Percentiles rank a stretch among this genome's conserved stretches.
These are phyloP conservation scores for Trimorus sp. DNA, from an alignment of 2,888 invertebrate species.

Conservation along the genomic window DNA sequence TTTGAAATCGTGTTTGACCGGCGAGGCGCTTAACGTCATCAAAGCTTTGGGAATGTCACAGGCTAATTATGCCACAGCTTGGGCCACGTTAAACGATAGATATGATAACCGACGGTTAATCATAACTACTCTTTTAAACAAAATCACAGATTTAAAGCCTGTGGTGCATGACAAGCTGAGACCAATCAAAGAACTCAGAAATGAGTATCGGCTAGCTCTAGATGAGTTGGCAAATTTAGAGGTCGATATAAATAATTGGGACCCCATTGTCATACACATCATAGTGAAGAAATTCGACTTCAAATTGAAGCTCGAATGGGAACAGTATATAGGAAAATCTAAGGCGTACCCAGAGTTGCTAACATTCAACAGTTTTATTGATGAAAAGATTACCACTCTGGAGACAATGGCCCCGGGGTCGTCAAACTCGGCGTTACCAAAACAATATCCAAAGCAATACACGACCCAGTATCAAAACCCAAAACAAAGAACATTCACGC, in stretches of 20 bases:
- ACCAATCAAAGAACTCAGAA: neutral
- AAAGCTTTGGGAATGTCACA: neutral
- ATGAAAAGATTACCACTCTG: too few relatives aligned
- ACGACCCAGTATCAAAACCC: too few relatives aligned
- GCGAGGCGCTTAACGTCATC: neutral
- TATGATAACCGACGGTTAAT: neutral
- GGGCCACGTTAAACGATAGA: neutral
- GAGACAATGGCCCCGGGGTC: too few relatives aligned
- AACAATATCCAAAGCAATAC: too few relatives aligned
- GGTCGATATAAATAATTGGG: neutral
- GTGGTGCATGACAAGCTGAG: neutral
- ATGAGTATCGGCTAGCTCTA: neutral
- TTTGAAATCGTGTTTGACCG: neutral
- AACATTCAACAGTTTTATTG: too few relatives aligned
- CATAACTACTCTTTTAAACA: neutral
- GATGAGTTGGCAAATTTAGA: neutral
- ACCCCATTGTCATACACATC: neutral
- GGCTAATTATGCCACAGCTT: neutral
- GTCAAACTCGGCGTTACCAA: too few relatives aligned
- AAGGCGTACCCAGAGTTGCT: neutral
- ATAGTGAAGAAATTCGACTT: neutral
- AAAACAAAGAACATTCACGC: too few relatives aligned
- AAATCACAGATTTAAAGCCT: neutral
- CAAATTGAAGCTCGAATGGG: too few relatives aligned
- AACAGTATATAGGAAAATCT: neutral